Evolutionary conservation across 1,140 invertebrate species (phyloP), one percentile per base, ranked within the genome.

Genomic region (Drosophila nannoptera): DNA sequence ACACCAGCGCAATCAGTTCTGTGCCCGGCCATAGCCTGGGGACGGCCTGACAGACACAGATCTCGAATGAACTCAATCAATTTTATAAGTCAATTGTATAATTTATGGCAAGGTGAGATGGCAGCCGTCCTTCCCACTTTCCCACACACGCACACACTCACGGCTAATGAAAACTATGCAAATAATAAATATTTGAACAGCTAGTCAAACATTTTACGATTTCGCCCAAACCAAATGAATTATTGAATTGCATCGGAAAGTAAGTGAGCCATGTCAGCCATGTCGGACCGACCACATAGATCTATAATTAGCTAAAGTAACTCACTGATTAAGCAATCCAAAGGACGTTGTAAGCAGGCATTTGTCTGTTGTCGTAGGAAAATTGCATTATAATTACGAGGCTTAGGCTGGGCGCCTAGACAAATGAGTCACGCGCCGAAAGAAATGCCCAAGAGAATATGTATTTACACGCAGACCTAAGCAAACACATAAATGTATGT

Each of bases 181-280:
- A 58, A 69, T 40, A 63, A 42, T 55, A 9, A 69, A 68, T 69
- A 58, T 65, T 69, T 65, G 46, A 43, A 69, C 46, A 69, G 16
- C 4, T 49, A 11, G 7, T 46, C 60, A n/a, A 50, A 59, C 42
- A 58, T 50, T 53, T 56, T 42, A 14, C 14, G 12, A 32, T 32
- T 43, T 14, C 8, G 2, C 7, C 32, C 12, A 4, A 32, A 12
- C 12, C 45, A 9, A 45, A 45, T 46, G 45, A 45, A 43, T 32
- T 32, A 55, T 55, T 55, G 29, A 40, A 54, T 54, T 31, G 9
- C 14, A 55, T 22, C 50, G 4, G 50, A 53, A 53, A 36, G 8
- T 29, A 16, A 16, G 31, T 36, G 35, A 53, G 22, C 38, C 29
- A 7, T 8, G 36, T 36, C 22, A 22, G 5, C 16, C 9, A 4